Conservation (phyloP, 2,113 vertebrate species). For the Dolichotis patagonum region DNA sequence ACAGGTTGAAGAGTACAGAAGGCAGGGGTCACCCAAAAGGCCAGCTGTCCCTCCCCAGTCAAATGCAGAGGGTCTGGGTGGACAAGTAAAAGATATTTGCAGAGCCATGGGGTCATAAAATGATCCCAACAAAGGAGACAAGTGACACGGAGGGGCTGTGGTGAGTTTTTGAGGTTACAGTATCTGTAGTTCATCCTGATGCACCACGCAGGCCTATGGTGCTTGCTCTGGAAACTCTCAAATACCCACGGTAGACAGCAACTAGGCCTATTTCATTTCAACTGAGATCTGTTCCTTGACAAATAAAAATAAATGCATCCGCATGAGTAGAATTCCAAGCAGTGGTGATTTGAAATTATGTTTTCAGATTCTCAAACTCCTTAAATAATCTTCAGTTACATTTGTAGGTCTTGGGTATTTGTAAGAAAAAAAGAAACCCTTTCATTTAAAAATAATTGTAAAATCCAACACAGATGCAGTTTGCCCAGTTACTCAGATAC, state of each 20-base stretch:
- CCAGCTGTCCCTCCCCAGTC: background rate
- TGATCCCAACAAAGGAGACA: rapidly evolving
- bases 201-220: background rate
- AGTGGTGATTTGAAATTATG: background rate
- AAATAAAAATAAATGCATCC: background rate
- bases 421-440: background rate
- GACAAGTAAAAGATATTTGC: background rate
- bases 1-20: background rate
- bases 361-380: background rate
- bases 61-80: background rate
- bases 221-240: background rate
- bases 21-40: background rate
- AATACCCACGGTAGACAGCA: background rate
- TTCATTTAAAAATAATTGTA: conserved; percentile 9
- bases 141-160: too few species aligned
- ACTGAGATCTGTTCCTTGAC: background rate
- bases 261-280: background rate
- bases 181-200: background rate
- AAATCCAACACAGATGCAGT: background rate
- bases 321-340: background rate
- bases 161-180: too few species aligned
- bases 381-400: background rate
- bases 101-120: background rate
- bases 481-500: background rate
- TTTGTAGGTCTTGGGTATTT: background rate